Percentiles rank a stretch among this genome's conserved stretches.
phyloP scores from a whole-genome alignment of 2,113 vertebrate genomes.

The Grammomys dolichurus region DNA sequence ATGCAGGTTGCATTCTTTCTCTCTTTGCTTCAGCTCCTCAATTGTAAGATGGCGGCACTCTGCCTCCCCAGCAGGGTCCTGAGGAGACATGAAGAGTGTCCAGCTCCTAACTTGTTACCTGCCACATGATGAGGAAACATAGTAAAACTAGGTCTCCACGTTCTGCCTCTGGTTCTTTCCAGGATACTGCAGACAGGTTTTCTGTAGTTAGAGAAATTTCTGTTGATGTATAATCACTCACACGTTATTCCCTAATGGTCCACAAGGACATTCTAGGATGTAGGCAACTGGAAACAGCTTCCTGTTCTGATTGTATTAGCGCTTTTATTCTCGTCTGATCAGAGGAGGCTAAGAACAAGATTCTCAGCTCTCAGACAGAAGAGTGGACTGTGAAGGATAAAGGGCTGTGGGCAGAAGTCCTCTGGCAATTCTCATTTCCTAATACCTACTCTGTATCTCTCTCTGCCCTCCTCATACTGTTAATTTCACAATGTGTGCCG shows the following conservation, averaged over 20 bases:
- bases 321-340: not conserved
- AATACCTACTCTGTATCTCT: not conserved
- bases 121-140: not conserved
- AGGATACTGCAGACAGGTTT: not conserved
- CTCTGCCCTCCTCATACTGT: not conserved
- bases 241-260: not conserved
- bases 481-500: not conserved
- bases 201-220: not conserved
- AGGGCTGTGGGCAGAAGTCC: not conserved
- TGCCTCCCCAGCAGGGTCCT: not conserved
- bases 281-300: not conserved
- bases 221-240: not conserved
- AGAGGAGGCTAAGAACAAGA: not conserved
- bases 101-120: not conserved
- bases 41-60: not conserved
- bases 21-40: not conserved
- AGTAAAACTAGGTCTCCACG: not conserved
- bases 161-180: not conserved
- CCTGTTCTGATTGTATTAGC: not conserved
- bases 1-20: not conserved
- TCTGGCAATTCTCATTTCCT: not conserved
- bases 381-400: not conserved
- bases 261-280: slow-evolving; percentile 1
- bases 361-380: fast-evolving
- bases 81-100: not conserved